phyloP scores from a whole-genome alignment of 2,888 invertebrate species.

The Philereme transversata region DNA sequence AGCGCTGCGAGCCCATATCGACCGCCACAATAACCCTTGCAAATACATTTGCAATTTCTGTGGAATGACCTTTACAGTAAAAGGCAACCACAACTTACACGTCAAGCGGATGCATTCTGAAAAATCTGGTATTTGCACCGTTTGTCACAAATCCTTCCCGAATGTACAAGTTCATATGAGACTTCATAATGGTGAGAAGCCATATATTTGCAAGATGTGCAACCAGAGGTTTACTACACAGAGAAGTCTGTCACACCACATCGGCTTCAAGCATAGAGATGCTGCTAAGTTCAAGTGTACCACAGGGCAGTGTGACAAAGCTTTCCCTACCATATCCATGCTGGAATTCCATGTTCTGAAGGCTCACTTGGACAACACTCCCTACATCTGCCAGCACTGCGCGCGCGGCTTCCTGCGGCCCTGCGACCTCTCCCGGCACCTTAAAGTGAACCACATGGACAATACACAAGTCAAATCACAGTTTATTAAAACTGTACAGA shows the following conservation, averaged over 20 bases:
- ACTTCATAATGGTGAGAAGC: slow-evolving; percentile 83
- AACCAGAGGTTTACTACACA: slow-evolving; percentile 62
- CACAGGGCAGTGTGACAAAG: slow-evolving; percentile 66
- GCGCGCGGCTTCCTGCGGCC: slow-evolving; percentile 70
- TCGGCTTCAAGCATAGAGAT: slow-evolving; percentile 73
- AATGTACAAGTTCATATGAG: slow-evolving; percentile 83
- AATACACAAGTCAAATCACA: slow-evolving; percentile 29
- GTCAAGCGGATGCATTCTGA: slow-evolving; percentile 82
- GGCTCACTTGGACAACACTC: slow-evolving; percentile 73
- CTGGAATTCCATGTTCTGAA: slow-evolving; percentile 76
- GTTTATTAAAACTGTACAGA: slow-evolving; percentile 30
- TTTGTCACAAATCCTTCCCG: slow-evolving; percentile 81
- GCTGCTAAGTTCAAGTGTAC: slow-evolving; percentile 71
- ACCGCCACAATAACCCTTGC: slow-evolving; percentile 67
- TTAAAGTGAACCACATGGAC: slow-evolving; percentile 67
- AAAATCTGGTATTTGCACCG: slow-evolving; percentile 78
- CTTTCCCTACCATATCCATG: slow-evolving; percentile 73
- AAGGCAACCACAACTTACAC: slow-evolving; percentile 82
- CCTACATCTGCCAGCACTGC: slow-evolving; percentile 72
- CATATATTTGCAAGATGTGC: slow-evolving; percentile 68
- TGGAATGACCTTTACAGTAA: slow-evolving; percentile 78
- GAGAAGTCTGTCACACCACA: slow-evolving; percentile 68
- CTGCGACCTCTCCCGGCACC: slow-evolving; percentile 72
- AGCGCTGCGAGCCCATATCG: slow-evolving; percentile 78
- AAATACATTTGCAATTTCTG: slow-evolving; percentile 73